Evolutionary conservation across 1,140 invertebrate species (phyloP).

Genomic region (Olivierus martensii): DNA sequence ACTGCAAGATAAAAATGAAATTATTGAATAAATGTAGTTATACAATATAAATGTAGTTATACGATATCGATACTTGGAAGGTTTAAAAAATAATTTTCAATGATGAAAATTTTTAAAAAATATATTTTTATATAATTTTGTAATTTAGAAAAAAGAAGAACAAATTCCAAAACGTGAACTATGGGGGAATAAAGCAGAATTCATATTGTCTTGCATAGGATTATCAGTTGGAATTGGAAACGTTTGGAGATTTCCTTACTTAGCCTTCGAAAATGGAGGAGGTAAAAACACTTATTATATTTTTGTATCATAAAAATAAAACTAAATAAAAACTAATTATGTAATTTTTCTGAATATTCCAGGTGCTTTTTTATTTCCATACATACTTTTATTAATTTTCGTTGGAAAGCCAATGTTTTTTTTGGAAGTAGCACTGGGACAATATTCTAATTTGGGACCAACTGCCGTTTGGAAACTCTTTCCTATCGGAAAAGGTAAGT

Average conservation of each 20-base stretch:
- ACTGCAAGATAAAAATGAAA: too few relatives aligned
- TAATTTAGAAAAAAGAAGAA: too few relatives aligned
- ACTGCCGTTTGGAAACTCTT: constrained; percentile 74
- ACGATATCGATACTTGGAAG: too few relatives aligned
- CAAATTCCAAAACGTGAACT: constrained; percentile 15
- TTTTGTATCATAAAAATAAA: not conserved
- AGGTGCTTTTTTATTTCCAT: constrained; percentile 88
- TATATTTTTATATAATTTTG: too few relatives aligned
- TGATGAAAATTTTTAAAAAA: too few relatives aligned
- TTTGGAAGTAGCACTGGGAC: constrained; percentile 32
- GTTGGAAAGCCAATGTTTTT: constrained; percentile 38
- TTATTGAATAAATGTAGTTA: too few relatives aligned
- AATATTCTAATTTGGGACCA: constrained; percentile 14
- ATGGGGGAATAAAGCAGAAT: constrained; percentile 28
- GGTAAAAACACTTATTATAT: constrained; percentile 16
- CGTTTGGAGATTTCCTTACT: constrained; percentile 28
- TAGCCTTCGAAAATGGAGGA: constrained; percentile 30
- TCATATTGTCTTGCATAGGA: constrained; percentile 26
- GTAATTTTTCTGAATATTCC: constrained; percentile 8
- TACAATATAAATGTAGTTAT: too few relatives aligned
- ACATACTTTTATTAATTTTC: constrained; percentile 59
- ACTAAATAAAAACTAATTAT: not conserved
- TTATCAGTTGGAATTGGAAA: constrained; percentile 24
- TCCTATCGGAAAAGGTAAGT: constrained; percentile 88
- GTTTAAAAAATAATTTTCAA: too few relatives aligned